Evolutionary conservation across 2,113 vertebrate species (phyloP).

Genomic region (Stegostoma tigrinum): DNA sequence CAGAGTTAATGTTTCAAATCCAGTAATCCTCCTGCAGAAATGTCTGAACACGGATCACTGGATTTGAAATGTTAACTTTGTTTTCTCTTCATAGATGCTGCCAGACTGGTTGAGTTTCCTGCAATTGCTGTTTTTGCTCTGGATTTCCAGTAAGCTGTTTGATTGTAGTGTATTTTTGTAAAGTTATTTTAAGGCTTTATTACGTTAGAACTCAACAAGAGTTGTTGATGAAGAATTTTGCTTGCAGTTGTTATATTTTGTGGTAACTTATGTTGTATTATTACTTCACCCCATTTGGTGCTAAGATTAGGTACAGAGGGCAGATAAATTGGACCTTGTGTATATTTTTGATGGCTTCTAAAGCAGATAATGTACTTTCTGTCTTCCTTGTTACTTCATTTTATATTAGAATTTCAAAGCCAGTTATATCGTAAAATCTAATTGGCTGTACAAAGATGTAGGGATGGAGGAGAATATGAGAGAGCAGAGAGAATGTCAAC

Average conservation of each 20-base stretch:
- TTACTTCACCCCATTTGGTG: neutral
- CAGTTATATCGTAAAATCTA: neutral
- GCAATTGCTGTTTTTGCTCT: no score
- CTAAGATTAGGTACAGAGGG: neutral
- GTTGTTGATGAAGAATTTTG: neutral
- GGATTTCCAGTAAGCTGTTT: no score
- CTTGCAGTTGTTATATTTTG: neutral
- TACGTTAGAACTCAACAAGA: neutral
- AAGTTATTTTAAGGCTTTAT: conserved; percentile 1
- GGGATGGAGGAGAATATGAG: neutral
- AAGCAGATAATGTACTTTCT: neutral
- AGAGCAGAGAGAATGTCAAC: neutral
- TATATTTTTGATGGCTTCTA: neutral
- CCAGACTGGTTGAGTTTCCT: no score
- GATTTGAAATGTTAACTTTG: no score
- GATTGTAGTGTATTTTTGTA: neutral
- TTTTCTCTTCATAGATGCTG: no score
- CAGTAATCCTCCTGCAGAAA: no score
- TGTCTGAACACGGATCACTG: no score
- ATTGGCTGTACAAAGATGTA: neutral
- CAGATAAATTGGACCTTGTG: neutral
- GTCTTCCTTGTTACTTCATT: neutral
- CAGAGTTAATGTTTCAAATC: no score
- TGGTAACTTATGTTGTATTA: neutral
- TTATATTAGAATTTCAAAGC: neutral